Conservation (phyloP, 2,113 vertebrate genomes). For the Plotosus lineatus region DNA sequence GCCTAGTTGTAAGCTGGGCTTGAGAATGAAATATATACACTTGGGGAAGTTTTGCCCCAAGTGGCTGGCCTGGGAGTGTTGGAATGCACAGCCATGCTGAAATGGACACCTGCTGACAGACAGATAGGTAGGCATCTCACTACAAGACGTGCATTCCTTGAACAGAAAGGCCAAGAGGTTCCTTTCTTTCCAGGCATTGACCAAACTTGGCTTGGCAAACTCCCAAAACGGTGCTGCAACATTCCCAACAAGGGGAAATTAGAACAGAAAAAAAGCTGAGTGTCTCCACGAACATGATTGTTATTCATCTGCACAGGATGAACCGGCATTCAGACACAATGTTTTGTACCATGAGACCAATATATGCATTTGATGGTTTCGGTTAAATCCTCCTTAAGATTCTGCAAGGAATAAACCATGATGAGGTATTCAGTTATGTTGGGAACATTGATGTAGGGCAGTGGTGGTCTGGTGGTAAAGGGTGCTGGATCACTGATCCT, state of each 20-base stretch:
- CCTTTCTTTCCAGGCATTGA: conserved; percentile 45
- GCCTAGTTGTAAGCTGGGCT: neutral
- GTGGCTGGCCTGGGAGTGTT: conserved; percentile 38
- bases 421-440: neutral
- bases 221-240: conserved; percentile 53
- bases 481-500: too few species aligned
- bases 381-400: neutral
- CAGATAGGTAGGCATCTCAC: conserved; percentile 60
- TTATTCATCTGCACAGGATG: conserved; percentile 30
- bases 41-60: conserved; percentile 40
- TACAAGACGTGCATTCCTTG: conserved; percentile 61
- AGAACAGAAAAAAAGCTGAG: conserved; percentile 65
- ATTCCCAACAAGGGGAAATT: conserved; percentile 57
- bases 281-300: conserved; percentile 42
- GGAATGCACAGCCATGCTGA: conserved; percentile 57
- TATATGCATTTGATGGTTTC: conserved; percentile 1
- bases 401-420: conserved; percentile 9
- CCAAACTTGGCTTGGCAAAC: conserved; percentile 12
- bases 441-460: too few species aligned
- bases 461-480: too few species aligned
- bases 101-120: conserved; percentile 64
- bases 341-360: neutral
- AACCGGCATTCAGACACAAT: conserved; percentile 12
- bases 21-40: conserved; percentile 21
- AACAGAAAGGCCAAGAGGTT: conserved; percentile 56